Conservation (phyloP, 1,140 invertebrate species). For the Eciton burchellii region DNA sequence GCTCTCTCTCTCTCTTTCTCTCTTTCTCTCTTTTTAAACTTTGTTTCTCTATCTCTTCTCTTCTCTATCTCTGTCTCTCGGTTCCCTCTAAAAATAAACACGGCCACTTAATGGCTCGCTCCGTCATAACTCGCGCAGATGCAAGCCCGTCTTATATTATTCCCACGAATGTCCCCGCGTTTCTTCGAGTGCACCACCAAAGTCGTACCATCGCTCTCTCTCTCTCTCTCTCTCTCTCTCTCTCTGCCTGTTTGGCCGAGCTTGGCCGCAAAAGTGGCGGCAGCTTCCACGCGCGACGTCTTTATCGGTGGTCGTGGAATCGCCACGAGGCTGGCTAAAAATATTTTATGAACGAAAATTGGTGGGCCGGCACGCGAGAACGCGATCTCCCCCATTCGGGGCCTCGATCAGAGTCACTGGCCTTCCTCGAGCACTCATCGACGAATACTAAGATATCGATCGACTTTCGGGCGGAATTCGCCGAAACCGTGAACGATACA, state of each 20-base stretch:
- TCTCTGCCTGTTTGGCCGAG: background rate
- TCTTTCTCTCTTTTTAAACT: constrained; percentile 64
- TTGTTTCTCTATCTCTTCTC: too few relatives aligned
- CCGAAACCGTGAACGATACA: background rate
- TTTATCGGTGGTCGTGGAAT: constrained; percentile 57
- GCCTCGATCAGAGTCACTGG: background rate
- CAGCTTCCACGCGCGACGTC: constrained; percentile 54
- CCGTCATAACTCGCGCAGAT: constrained; percentile 83
- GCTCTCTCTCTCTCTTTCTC: constrained; percentile 69
- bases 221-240: background rate
- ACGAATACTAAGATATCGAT: constrained; percentile 17
- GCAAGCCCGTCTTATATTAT: constrained; percentile 81
- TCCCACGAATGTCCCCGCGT: constrained; percentile 78
- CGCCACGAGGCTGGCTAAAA: constrained; percentile 53
- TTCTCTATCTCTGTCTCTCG: constrained; percentile 62
- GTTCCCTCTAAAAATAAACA: constrained; percentile 84
- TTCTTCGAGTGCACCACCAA: constrained; percentile 75
- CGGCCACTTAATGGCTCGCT: constrained; percentile 81
- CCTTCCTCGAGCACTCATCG: background rate
- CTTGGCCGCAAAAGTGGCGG: background rate
- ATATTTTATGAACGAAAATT: constrained; percentile 55
- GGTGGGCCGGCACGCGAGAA: constrained; percentile 12
- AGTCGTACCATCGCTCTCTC: constrained; percentile 14
- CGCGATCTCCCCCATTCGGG: constrained; percentile 3
- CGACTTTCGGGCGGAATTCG: constrained; percentile 6